Percentiles rank a stretch among this genome's conserved stretches.
phyloP scores from a whole-genome alignment of 2,113 vertebrate species.

The Paratilapia polleni region DNA sequence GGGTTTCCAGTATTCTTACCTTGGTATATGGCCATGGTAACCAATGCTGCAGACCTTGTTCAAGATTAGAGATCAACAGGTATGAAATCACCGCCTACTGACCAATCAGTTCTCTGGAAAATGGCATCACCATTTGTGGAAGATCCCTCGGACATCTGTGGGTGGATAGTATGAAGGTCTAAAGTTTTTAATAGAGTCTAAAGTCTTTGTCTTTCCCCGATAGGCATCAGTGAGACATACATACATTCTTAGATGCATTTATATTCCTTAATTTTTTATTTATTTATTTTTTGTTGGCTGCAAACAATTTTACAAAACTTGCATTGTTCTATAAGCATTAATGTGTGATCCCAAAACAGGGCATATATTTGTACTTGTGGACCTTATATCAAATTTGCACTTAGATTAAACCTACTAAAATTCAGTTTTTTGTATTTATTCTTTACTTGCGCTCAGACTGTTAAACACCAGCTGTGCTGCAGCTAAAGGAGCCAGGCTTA shows the following conservation, averaged over 20 bases:
- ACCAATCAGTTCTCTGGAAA: no score
- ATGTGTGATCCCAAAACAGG: no score
- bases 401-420: no score
- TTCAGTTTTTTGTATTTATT: no score
- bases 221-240: no score
- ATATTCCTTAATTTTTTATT: background rate
- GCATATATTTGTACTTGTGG: background rate
- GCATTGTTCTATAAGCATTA: background rate
- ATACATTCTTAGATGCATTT: background rate
- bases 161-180: background rate
- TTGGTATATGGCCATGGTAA: no score
- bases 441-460: background rate
- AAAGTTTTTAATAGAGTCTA: background rate
- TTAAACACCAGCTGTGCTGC: background rate
- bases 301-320: background rate
- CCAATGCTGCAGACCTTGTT: no score
- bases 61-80: no score
- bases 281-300: rapidly evolving
- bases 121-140: no score
- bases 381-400: background rate
- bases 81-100: no score
- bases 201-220: background rate
- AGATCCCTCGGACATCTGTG: background rate
- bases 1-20: no score
- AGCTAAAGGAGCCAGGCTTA: background rate